Base-by-base conservation (phyloP, 2,888 invertebrate genomes). In the Xanthia togata region DNA sequence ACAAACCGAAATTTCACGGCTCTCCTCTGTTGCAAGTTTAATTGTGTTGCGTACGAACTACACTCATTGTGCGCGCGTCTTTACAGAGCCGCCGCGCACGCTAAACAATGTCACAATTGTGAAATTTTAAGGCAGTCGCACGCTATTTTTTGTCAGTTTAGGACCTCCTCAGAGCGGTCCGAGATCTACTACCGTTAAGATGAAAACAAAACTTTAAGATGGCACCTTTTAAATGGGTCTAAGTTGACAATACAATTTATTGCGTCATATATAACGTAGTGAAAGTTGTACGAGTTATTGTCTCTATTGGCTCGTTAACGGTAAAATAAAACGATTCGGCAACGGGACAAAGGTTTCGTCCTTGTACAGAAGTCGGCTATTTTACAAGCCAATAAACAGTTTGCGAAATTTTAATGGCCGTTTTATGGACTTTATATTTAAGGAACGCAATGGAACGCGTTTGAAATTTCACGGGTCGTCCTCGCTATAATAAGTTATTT, bases 211-310 rank as follows among this genome's bases (percentile, higher is more conserved):
- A 89, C 89, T 82, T 74, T 63, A 79, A 81, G 82, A 91, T 91
- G 81, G 89, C 90, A 86, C 89, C 90, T 90, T 89, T 89, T 88
- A 91, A 93, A 93, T 89, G 89, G 91, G 87, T 87, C 89, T 80
- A 81, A 84, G 69, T 65, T 69, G 84, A 95, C 95, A 95, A 95
- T 92, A 85, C 87, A 87, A 90, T 96, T 96, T 96, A 96, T 95
- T 94, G 93, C 92, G 89, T 93, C 94, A 94, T 95, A 95, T 94
- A 95, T 94, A 93, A 96, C 92, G 85, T 93, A 96, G 96, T 96
- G 96, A 96, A 96, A 96, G 96, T 96, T 93, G 92, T 89, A 87
- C 84, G 84, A 78, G 83, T 89, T 89, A 91, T 95, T 94, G 94
- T 95, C 85, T 93, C 89, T 85, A 85, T 91, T 89, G 83, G 84